Evolutionary conservation across 2,888 invertebrate species (phyloP), one percentile per base, ranked within the genome.

Genomic region (Pinctada fucata): DNA sequence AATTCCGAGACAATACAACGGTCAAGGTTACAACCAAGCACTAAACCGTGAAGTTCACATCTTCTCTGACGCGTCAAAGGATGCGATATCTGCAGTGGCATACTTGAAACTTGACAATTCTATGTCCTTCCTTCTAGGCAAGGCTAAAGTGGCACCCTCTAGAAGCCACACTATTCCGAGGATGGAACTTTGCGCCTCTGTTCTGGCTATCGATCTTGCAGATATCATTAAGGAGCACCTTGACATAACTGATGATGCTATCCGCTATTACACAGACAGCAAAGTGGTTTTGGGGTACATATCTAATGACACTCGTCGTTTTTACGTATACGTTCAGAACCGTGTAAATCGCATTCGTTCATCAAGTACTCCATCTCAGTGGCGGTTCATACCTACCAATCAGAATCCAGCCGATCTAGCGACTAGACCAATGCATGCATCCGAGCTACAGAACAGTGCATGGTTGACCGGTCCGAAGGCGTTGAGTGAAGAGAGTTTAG

Each of bases 171-270:
- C 84, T 1, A 83, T 85, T 49, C 84, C 86, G 2, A 50, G 83
- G 3, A 71, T 86, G 2, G 84, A 86, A 68, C 77, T 84, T 2
- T 84, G 82, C 74, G 84, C 82, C 10, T 84, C 83, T 6, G 13
- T 6, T 6, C 3, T 4, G 13, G 65, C 4, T 65, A 31, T 65
- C 3, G 65, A 65, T 4, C 5, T 65, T 4, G 65, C 65, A 3
- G 13, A 65, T 3, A 65, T 13, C 13, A 13, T 65, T 3, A 65
- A 65, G 13, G 65, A 65, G 4, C 65, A 65, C 4, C 3, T 65
- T 4, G 13, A 65, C 65, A 65, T 65, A 3, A 3, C 4, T 3
- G 3, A n/a, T 3, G 65, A 65, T 13, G 4, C 5, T 3, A 16
- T 65, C 31, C 65, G 13, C 3, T 65, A 16, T 13, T 65, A 6